A percentile compares a stretch with the other conserved stretches of the same genome.
These are phyloP conservation scores for Drosophila anomelani DNA, from an alignment of 2,888 invertebrate species.

Conservation along the genomic window DNA sequence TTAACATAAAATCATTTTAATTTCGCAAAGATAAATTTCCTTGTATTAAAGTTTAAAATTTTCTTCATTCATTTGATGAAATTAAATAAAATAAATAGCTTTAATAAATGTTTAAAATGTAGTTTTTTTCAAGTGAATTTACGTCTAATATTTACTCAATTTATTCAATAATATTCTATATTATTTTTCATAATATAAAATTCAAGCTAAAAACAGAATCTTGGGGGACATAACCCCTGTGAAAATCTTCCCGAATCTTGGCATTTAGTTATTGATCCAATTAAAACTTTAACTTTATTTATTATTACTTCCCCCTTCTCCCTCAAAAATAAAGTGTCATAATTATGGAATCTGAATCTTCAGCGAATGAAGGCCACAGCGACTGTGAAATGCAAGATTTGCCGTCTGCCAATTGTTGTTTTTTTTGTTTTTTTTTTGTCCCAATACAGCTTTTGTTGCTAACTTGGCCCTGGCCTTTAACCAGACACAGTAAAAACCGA, in stretches of 20 bases:
- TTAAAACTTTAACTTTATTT: neutral
- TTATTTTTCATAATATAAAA: neutral
- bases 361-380: conserved; percentile 15
- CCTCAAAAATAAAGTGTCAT: neutral
- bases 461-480: conserved; percentile 45
- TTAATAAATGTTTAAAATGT: no score
- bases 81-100: no score
- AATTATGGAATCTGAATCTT: conserved; percentile 8
- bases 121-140: no score
- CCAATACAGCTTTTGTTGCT: conserved; percentile 19
- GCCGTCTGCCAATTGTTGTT: conserved; percentile 22
- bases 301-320: neutral
- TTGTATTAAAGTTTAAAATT: no score
- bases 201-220: neutral
- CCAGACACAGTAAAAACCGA: conserved; percentile 10
- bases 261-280: neutral
- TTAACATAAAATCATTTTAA: no score
- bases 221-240: neutral
- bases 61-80: no score
- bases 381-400: conserved; percentile 14
- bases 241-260: neutral
- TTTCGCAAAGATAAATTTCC: no score
- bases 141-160: no score
- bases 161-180: neutral
- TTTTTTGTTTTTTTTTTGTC: neutral